Evolutionary conservation across 2,113 vertebrate genomes (phyloP).

Genomic region (Amblyornis subalaris): DNA sequence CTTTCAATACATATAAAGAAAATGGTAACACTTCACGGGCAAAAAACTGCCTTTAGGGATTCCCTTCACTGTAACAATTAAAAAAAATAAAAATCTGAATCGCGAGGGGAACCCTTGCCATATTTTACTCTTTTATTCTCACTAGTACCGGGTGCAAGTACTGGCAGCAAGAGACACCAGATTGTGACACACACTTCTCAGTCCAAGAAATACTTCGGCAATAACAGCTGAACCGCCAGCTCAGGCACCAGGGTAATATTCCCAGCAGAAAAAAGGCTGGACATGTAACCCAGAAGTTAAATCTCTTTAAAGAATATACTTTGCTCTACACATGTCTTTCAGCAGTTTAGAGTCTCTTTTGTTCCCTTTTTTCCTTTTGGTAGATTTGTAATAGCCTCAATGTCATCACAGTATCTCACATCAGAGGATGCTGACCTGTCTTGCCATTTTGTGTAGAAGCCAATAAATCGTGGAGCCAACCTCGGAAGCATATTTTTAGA

Average conservation of each 20-base stretch:
- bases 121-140: conserved; percentile 35
- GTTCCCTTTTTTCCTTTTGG: background rate
- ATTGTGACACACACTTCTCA: conserved; percentile 52
- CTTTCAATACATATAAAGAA: background rate
- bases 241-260: background rate
- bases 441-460: conserved; percentile 25
- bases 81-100: conserved; percentile 21
- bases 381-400: background rate
- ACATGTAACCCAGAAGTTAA: conserved; percentile 15
- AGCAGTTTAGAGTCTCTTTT: background rate
- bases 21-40: background rate
- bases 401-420: background rate
- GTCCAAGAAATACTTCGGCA: conserved; percentile 61
- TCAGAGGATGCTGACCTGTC: conserved; percentile 10
- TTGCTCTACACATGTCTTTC: background rate
- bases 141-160: conserved; percentile 20
- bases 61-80: conserved; percentile 41
- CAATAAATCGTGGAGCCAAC: background rate
- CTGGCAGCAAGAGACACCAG: conserved; percentile 54
- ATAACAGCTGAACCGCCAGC: background rate
- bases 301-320: conserved; percentile 1
- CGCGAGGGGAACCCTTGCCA: conserved; percentile 17
- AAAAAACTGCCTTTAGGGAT: conserved; percentile 40
- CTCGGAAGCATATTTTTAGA: background rate
- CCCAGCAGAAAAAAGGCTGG: conserved; percentile 8